Percentiles rank a stretch among this genome's conserved stretches.
Evolutionary conservation across 2,888 invertebrate species (phyloP).

Genomic region (Eupithecia centaureata): DNA sequence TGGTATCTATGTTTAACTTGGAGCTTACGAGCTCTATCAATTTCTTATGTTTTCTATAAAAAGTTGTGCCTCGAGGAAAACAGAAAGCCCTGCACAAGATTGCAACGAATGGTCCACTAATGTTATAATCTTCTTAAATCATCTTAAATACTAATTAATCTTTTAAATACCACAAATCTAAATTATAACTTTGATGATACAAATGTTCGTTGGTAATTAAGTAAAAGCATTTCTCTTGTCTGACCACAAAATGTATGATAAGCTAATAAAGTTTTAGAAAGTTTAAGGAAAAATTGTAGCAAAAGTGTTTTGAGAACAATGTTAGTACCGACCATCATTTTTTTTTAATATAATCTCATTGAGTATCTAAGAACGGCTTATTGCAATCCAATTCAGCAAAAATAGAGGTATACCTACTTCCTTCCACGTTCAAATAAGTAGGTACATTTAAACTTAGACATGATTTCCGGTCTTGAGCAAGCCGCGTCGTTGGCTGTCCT

Average conservation of each 20-base stretch:
- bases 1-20: not conserved
- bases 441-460: slow-evolving; percentile 9
- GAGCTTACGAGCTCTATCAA: not conserved
- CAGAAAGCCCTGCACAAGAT: not conserved
- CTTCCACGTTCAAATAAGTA: slow-evolving; percentile 9
- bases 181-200: slow-evolving; percentile 3
- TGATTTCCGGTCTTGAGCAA: slow-evolving; percentile 13
- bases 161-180: not conserved
- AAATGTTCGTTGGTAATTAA: slow-evolving; percentile 6
- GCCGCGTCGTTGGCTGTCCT: not conserved
- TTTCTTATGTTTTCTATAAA: not conserved
- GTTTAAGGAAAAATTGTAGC: slow-evolving; percentile 11
- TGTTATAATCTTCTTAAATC: no score
- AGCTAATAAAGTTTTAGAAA: slow-evolving; percentile 10
- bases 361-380: not conserved
- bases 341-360: not conserved
- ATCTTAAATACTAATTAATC: not conserved
- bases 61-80: not conserved
- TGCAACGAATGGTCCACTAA: not conserved
- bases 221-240: slow-evolving; percentile 10
- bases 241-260: slow-evolving; percentile 10
- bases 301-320: slow-evolving; percentile 8
- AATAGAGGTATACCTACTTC: slow-evolving; percentile 3
- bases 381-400: not conserved
- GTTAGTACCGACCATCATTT: slow-evolving; percentile 1